phyloP scores from a whole-genome alignment of 2,888 invertebrate species.

The Chouioia cunea region DNA sequence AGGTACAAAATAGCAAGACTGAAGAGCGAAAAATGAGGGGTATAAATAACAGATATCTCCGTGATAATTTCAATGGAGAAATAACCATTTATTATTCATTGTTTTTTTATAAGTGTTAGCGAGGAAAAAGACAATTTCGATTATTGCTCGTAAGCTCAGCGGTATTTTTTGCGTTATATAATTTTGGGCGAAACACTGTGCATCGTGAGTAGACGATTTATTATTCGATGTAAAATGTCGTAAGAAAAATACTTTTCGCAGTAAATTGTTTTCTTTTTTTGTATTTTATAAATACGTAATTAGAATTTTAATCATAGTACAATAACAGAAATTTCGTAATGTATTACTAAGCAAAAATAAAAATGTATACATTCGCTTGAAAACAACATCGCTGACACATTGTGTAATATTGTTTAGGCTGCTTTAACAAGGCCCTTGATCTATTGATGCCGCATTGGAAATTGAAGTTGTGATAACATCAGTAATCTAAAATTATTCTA shows the following conservation, averaged over 20 bases:
- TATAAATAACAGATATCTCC: no score
- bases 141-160: constrained; percentile 42
- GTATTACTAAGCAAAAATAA: not conserved
- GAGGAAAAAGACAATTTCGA: constrained; percentile 40
- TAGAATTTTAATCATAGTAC: constrained; percentile 14
- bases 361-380: no score
- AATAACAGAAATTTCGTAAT: constrained; percentile 14
- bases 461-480: not conserved
- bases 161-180: constrained; percentile 26
- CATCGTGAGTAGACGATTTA: constrained; percentile 20
- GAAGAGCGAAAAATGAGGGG: constrained; percentile 11
- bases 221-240: constrained; percentile 46
- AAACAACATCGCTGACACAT: no score
- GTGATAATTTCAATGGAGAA: constrained; percentile 5
- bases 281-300: no score
- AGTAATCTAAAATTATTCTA: not conserved
- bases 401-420: no score
- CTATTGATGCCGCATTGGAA: constrained; percentile 12
- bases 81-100: constrained; percentile 14
- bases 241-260: constrained; percentile 49
- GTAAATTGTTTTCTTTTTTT: no score
- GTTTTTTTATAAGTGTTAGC: constrained; percentile 3
- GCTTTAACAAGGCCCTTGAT: not conserved
- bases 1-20: constrained; percentile 19
- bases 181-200: constrained; percentile 20